These are phyloP conservation scores for Emydocephalus ijimae DNA, from an alignment of 2,113 vertebrate species.

Conservation along the genomic window DNA sequence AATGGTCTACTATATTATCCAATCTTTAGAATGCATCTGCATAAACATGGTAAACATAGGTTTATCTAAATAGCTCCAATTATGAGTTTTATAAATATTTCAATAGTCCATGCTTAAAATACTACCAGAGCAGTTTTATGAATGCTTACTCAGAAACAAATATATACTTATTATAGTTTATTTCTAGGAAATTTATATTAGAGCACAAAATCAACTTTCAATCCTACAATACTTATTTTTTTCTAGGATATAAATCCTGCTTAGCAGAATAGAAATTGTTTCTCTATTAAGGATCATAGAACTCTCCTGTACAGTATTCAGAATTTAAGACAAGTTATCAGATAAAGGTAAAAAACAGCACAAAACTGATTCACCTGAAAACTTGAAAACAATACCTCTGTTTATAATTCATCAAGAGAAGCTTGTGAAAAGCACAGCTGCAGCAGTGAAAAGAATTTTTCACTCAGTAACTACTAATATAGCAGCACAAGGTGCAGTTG, in stretches of 20 bases:
- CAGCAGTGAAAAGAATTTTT: constrained; percentile 82
- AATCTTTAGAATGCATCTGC: constrained; percentile 31
- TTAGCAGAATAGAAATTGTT: not conserved
- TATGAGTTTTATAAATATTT: not conserved
- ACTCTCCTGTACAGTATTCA: constrained; percentile 3
- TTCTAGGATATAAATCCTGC: not conserved
- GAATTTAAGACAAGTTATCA: constrained; percentile 19
- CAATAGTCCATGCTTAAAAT: constrained; percentile 16
- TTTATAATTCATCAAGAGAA: constrained; percentile 68
- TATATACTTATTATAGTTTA: not conserved
- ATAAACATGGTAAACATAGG: constrained; percentile 26
- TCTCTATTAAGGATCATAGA: not conserved
- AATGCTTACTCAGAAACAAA: not conserved
- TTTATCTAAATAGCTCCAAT: not conserved
- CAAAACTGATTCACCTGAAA: constrained; percentile 21
- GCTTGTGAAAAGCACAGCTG: constrained; percentile 58
- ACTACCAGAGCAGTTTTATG: not conserved
- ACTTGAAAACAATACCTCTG: constrained; percentile 29
- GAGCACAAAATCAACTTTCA: not conserved
- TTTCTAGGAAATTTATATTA: not conserved
- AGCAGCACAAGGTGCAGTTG: constrained; percentile 67
- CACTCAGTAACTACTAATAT: constrained; percentile 79
- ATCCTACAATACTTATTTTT: not conserved
- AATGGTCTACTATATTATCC: constrained; percentile 43
- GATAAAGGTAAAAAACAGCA: constrained; percentile 24